Percentiles rank a stretch among this genome's conserved stretches.
Conservation (phyloP, 1,140 invertebrate species). For the Drosophila sulfurigaster region DNA sequence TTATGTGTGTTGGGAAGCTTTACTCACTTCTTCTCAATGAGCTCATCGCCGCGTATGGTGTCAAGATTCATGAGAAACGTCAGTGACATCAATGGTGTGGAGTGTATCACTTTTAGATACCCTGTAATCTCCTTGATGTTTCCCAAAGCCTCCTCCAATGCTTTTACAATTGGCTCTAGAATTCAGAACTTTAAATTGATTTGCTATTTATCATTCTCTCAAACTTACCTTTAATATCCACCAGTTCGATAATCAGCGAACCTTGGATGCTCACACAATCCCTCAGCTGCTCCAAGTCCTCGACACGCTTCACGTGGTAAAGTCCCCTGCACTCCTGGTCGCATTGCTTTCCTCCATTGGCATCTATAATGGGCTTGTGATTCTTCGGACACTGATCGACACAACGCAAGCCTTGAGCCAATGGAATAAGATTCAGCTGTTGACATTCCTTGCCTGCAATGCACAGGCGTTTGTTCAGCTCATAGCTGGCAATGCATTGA, state of each 20-base stretch:
- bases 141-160: conserved; percentile 90
- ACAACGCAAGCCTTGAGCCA: conserved; percentile 54
- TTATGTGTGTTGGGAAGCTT: no score
- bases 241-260: conserved; percentile 70
- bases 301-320: conserved; percentile 50
- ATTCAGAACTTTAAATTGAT: background rate
- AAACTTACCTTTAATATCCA: conserved; percentile 63
- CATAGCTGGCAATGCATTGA: conserved; percentile 58
- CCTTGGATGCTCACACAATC: conserved; percentile 74
- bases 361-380: conserved; percentile 41
- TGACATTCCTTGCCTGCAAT: conserved; percentile 58
- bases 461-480: conserved; percentile 59
- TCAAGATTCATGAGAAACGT: conserved; percentile 89
- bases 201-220: background rate
- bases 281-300: conserved; percentile 49
- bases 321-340: conserved; percentile 61
- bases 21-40: conserved; percentile 69
- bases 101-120: conserved; percentile 91
- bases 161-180: conserved; percentile 62
- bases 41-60: conserved; percentile 59
- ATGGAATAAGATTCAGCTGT: conserved; percentile 52
- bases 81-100: conserved; percentile 91
- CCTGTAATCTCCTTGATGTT: conserved; percentile 92
- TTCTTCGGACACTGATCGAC: conserved; percentile 63
- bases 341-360: conserved; percentile 45